Evolutionary conservation across 2,797 vertebrate genomes (phyloP), one percentile per base, ranked within the genome.

Genomic region (Tangara arthus): DNA sequence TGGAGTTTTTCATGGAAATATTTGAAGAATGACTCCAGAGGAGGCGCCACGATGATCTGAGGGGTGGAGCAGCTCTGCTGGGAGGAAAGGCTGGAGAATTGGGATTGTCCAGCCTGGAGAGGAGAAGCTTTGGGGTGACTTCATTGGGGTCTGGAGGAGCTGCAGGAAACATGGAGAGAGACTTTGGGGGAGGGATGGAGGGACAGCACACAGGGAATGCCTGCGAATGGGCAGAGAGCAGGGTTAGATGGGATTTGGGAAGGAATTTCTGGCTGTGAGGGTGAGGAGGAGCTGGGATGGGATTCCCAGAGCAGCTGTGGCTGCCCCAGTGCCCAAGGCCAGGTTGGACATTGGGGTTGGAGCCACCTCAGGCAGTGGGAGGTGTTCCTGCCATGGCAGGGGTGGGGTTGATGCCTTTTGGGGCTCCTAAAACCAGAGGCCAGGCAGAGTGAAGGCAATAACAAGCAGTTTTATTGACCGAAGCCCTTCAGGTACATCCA

Each of bases 341-440:
- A 19, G 44, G 27, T 0, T 69, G 64, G 76, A 15, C 5, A 6
- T 1, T 23, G 49, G 49, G 10, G 2, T 8, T 4, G 50, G 52
- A 65, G 12, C 20, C 15, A n/a, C 39, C 69, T 73, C 42, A 52
- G 26, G 9, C 1, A 4, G 42, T 32, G 60, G 68, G 0, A 65
- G 60, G 11, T 34, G 69, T 56, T 50, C 22, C 39, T 81, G 41
- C 32, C n/a, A 42, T 34, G 68, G 39, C 24, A 6, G 39, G 50
- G 18, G 3, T 34, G 50, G 39, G 22, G n/a, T n/a, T 37, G 39
- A 20, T 44, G n/a, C 10, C 16, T 44, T 30, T 2, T 8, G 0
- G 21, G 32, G 1, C 16, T 30, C 1, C 39, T 35, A 19, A 19
- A 42, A 35, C 0, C 39, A 78, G 49, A 78, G 32, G 32, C 2